These are phyloP conservation scores for Toxonevra muliebris DNA, from an alignment of 2,888 invertebrate species.

Conservation along the genomic window DNA sequence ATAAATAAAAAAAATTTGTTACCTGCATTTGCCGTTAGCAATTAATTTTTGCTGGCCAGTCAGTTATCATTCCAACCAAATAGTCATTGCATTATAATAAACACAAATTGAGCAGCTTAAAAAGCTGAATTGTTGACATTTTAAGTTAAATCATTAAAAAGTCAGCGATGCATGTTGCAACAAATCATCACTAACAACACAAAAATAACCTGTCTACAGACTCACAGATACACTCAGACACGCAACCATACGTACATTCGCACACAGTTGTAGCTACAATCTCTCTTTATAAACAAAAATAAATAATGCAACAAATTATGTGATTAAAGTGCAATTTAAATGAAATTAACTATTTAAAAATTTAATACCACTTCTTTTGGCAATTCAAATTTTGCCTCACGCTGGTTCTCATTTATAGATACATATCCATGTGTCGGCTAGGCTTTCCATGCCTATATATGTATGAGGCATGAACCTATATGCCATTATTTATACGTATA, in stretches of 20 bases:
- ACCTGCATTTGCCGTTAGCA: not conserved
- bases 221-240: not conserved
- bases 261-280: not conserved
- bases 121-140: not conserved
- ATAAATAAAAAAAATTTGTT: not conserved
- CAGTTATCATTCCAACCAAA: no score
- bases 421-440: not conserved
- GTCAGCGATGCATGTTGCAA: not conserved
- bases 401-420: no score
- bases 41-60: not conserved
- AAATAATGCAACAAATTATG: constrained; percentile 12
- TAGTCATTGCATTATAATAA: not conserved
- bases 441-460: no score
- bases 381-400: no score
- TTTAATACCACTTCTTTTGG: not conserved
- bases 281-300: not conserved
- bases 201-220: no score
- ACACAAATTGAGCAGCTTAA: constrained; percentile 16
- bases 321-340: constrained; percentile 3
- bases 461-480: no score
- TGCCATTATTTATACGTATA: no score
- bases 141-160: not conserved
- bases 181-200: not conserved
- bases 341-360: constrained; percentile 3
- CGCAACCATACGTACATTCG: not conserved